Conservation (phyloP, 2,888 invertebrate species). For the Scaptodrosophila latifasciaeformis region DNA sequence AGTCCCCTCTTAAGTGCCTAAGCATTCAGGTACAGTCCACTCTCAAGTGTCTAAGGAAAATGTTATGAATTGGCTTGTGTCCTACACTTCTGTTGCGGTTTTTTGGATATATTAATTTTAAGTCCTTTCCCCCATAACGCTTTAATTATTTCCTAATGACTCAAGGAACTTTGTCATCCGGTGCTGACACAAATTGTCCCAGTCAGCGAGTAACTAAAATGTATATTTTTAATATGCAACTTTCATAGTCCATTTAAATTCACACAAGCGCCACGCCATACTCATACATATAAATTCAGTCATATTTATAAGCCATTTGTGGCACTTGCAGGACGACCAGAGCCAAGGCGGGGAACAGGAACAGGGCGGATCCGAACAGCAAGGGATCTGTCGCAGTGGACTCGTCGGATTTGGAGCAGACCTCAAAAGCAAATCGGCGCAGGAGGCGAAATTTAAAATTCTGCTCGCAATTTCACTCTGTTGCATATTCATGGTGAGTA, state of each 20-base stretch:
- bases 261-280: conserved; percentile 18
- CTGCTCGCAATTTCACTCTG: conserved; percentile 80
- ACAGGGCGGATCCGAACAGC: background rate
- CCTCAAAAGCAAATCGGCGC: conserved; percentile 62
- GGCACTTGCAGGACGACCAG: conserved; percentile 34
- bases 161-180: no score
- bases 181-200: no score
- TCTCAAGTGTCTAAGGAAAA: no score
- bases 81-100: no score
- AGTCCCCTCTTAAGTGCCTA: no score
- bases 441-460: conserved; percentile 80
- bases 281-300: conserved; percentile 14
- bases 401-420: conserved; percentile 69
- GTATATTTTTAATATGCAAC: conserved; percentile 13
- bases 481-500: conserved; percentile 82
- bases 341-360: background rate
- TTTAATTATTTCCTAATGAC: no score
- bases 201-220: no score
- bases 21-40: no score
- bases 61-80: no score
- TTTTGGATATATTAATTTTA: no score
- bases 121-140: no score
- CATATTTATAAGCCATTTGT: conserved; percentile 49
- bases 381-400: conserved; percentile 51
- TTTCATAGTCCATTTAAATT: conserved; percentile 35